Percentiles rank a stretch among this genome's conserved stretches.
phyloP scores from a whole-genome alignment of 2,797 vertebrate species.

The Columba guinea region DNA sequence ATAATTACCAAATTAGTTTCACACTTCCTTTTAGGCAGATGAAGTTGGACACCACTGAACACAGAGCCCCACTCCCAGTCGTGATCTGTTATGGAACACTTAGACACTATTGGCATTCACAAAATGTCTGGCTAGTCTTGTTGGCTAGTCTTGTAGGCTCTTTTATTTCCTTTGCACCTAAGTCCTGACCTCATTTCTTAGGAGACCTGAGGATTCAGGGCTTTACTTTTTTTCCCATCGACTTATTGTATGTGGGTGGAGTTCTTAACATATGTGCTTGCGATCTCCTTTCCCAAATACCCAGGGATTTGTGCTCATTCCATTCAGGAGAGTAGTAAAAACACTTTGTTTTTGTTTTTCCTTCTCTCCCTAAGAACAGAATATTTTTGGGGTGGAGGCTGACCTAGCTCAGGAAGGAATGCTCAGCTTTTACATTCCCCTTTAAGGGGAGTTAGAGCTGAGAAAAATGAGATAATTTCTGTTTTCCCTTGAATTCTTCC shows the following conservation, averaged over 20 bases:
- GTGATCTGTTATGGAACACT: neutral
- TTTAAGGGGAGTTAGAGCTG: neutral
- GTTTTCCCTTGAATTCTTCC: neutral
- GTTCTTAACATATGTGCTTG: neutral
- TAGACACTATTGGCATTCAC: neutral
- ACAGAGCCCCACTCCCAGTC: neutral
- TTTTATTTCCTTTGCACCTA: neutral
- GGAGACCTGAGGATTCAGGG: neutral
- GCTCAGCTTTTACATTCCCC: neutral
- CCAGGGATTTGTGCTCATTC: neutral
- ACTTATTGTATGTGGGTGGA: neutral
- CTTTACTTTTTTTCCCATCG: neutral
- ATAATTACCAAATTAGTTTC: neutral
- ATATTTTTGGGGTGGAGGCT: neutral
- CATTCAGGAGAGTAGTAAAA: neutral
- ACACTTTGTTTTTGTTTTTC: constrained; percentile 28
- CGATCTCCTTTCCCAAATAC: neutral
- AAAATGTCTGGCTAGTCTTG: neutral
- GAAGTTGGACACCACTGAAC: neutral
- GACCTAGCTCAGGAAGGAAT: constrained; percentile 14
- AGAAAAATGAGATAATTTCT: constrained; percentile 16
- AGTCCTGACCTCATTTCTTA: neutral
- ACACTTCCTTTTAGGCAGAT: neutral
- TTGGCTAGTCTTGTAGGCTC: neutral
- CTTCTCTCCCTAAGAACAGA: constrained; percentile 24